These are phyloP conservation scores for Rhynchophorus ferrugineus DNA, from an alignment of 1,140 invertebrate species.

Conservation along the genomic window DNA sequence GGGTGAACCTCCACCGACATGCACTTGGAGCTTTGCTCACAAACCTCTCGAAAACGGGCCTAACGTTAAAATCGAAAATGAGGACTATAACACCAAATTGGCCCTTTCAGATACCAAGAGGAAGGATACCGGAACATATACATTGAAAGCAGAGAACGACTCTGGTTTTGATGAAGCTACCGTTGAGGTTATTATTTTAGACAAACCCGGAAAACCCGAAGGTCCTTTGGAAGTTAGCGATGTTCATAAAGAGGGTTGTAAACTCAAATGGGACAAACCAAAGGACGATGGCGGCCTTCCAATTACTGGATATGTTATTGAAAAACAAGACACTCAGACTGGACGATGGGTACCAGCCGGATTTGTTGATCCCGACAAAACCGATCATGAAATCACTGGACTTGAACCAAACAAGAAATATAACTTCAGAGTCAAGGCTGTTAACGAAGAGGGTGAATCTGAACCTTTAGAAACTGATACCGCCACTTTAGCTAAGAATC, in stretches of 20 bases:
- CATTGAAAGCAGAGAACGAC: conserved; percentile 82
- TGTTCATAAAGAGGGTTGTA: conserved; percentile 91
- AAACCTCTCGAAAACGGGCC: conserved; percentile 41
- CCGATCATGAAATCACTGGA: conserved; percentile 78
- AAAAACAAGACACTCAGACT: conserved; percentile 84
- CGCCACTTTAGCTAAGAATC: conserved; percentile 89
- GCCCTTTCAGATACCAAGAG: conserved; percentile 71
- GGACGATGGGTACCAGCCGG: conserved; percentile 84
- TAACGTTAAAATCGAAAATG: conserved; percentile 74
- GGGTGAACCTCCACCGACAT: conserved; percentile 89
- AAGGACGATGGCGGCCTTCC: conserved; percentile 93
- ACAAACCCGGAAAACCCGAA: conserved; percentile 90
- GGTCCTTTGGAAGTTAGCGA: conserved; percentile 88
- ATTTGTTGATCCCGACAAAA: conserved; percentile 79
- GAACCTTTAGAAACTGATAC: conserved; percentile 84
- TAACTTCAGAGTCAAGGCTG: conserved; percentile 89
- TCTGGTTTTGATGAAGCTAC: conserved; percentile 90
- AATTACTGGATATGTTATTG: conserved; percentile 80
- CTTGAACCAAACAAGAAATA: conserved; percentile 89
- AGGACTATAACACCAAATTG: conserved; percentile 88
- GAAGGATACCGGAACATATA: conserved; percentile 84
- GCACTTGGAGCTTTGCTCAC: conserved; percentile 77
- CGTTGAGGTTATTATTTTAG: conserved; percentile 88
- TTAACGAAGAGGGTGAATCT: conserved; percentile 94
- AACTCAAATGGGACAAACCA: conserved; percentile 91